Evolutionary conservation across 2,888 invertebrate species (phyloP).

Genomic region (Xestia sexstrigata): DNA sequence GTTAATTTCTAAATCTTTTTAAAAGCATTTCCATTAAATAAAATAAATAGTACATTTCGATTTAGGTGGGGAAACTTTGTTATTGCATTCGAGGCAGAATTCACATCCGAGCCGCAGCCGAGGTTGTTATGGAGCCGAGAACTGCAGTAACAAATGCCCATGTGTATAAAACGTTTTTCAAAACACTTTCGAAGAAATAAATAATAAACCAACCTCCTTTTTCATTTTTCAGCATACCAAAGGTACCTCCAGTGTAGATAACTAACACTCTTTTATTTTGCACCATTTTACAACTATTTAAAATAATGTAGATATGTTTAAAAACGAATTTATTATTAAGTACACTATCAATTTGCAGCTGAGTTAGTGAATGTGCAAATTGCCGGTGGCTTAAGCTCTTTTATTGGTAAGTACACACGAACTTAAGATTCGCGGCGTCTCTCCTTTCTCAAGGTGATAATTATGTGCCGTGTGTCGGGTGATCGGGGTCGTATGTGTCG

Average conservation of each 20-base stretch:
- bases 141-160: no score
- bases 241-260: conserved; percentile 98
- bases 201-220: conserved; percentile 92
- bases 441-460: conserved; percentile 18
- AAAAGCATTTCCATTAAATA: neutral
- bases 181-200: neutral
- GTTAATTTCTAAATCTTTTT: neutral
- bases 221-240: conserved; percentile 97
- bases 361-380: conserved; percentile 22
- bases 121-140: no score
- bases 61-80: no score
- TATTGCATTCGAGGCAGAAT: no score
- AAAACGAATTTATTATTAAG: neutral
- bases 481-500: neutral
- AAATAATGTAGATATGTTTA: neutral
- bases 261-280: conserved; percentile 77
- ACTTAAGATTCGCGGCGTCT: conserved; percentile 6
- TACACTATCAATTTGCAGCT: conserved; percentile 15
- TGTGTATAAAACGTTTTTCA: no score
- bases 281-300: conserved; percentile 71
- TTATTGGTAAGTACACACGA: conserved; percentile 26
- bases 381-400: neutral
- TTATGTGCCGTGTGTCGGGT: neutral
- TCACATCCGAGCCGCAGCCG: no score
- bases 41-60: no score